A percentile compares a stretch with the other conserved stretches of the same genome.
Evolutionary conservation across 2,888 invertebrate species (phyloP).

Genomic region (Ectemnius cavifrons): DNA sequence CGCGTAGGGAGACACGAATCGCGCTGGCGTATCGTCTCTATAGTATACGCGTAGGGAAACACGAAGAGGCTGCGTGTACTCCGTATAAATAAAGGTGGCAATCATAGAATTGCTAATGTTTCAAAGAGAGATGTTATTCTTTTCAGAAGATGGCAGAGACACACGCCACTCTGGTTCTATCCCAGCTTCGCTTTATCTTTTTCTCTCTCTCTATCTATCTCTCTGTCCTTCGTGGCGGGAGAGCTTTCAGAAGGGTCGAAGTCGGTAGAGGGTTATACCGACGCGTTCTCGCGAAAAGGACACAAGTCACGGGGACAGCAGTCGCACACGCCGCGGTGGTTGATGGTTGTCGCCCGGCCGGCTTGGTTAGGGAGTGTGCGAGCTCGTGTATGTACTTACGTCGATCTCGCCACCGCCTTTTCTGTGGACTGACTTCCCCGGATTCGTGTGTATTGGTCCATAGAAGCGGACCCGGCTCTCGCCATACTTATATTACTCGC

Average conservation of each 20-base stretch:
- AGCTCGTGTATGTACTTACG: too few relatives aligned
- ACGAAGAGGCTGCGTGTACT: slow-evolving; percentile 46
- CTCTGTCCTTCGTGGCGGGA: slow-evolving; percentile 20
- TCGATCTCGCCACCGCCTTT: slow-evolving; percentile 41
- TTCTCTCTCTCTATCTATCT: too few relatives aligned
- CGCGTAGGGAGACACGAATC: slow-evolving; percentile 30
- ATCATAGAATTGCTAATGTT: slow-evolving; percentile 75
- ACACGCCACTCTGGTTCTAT: slow-evolving; percentile 36
- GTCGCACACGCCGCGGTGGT: slow-evolving; percentile 32
- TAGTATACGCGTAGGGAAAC: slow-evolving; percentile 39
- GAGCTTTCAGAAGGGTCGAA: slow-evolving; percentile 56
- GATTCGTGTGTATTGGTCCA: slow-evolving; percentile 54
- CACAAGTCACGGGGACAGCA: slow-evolving; percentile 32
- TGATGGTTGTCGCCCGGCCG: slow-evolving; percentile 51
- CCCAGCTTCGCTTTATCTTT: too few relatives aligned
- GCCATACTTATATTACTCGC: slow-evolving; percentile 57
- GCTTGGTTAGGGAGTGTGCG: slow-evolving; percentile 15
- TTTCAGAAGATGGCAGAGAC: slow-evolving; percentile 66
- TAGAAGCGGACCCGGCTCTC: slow-evolving; percentile 36
- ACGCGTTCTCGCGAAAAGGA: neutral
- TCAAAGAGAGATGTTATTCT: slow-evolving; percentile 72
- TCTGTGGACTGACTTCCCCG: slow-evolving; percentile 49
- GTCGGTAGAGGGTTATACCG: neutral
- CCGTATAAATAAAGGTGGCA: slow-evolving; percentile 69
- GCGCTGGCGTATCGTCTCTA: slow-evolving; percentile 23